A percentile compares a stretch with the other conserved stretches of the same genome.
These are phyloP conservation scores for Watsonalla cultraria DNA, from an alignment of 2,888 invertebrate species.

Conservation along the genomic window DNA sequence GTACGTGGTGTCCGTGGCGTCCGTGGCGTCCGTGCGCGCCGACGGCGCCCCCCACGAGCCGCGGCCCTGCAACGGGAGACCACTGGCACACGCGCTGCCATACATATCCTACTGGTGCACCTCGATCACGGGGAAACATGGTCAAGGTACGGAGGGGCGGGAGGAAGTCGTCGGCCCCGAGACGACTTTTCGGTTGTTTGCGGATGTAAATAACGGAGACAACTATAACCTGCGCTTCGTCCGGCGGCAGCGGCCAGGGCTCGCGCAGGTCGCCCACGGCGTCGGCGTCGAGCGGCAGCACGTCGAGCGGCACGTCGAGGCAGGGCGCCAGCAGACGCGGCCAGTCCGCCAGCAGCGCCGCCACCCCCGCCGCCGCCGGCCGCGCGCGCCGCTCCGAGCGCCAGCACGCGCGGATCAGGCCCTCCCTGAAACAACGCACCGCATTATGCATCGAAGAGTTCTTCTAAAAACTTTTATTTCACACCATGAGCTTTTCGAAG, in stretches of 20 bases:
- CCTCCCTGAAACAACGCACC: slow-evolving; percentile 76
- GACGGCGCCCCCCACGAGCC: slow-evolving; percentile 56
- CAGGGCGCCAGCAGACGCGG: slow-evolving; percentile 88
- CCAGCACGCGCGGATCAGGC: slow-evolving; percentile 90
- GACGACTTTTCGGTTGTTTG: too few relatives aligned
- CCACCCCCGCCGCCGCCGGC: slow-evolving; percentile 87
- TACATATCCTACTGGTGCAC: neutral
- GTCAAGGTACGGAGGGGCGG: neutral
- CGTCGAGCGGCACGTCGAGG: slow-evolving; percentile 85
- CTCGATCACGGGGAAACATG: too few relatives aligned
- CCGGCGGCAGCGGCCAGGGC: slow-evolving; percentile 36
- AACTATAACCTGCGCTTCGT: too few relatives aligned
- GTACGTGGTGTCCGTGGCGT: slow-evolving; percentile 47
- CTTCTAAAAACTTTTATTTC: too few relatives aligned
- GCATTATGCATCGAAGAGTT: neutral
- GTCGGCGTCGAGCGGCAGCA: slow-evolving; percentile 82
- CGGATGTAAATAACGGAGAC: too few relatives aligned
- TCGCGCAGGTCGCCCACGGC: slow-evolving; percentile 10
- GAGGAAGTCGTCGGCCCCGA: neutral
- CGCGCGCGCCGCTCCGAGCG: slow-evolving; percentile 82
- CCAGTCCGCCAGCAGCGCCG: slow-evolving; percentile 87
- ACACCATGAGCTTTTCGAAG: too few relatives aligned
- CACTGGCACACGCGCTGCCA: slow-evolving; percentile 22
- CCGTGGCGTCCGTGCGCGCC: slow-evolving; percentile 29
- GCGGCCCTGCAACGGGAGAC: slow-evolving; percentile 36